A percentile compares a stretch with the other conserved stretches of the same genome.
phyloP scores from a whole-genome alignment of 2,113 vertebrate genomes.

The Pyrgilauda ruficollis region DNA sequence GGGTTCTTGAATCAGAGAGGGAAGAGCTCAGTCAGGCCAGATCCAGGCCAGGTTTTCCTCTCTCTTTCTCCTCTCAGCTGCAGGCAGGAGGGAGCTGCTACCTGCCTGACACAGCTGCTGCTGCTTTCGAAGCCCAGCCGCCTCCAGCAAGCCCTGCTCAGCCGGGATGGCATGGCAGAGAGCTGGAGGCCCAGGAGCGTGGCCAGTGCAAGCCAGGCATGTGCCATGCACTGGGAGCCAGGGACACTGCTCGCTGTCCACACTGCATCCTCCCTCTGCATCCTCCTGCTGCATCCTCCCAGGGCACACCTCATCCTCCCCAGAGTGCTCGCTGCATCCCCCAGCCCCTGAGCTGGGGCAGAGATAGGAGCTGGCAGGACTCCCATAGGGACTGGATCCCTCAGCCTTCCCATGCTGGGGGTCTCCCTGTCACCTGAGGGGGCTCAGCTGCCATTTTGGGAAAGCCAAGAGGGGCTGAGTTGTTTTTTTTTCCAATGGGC shows the following conservation, averaged over 20 bases:
- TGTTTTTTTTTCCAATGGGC: background rate
- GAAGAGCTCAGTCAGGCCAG: background rate
- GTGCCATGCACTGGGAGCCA: background rate
- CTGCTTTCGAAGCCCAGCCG: background rate
- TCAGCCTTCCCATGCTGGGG: background rate
- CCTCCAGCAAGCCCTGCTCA: constrained; percentile 8
- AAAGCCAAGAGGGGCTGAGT: background rate
- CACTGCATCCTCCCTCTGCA: background rate
- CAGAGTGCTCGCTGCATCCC: background rate
- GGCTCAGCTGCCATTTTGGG: background rate
- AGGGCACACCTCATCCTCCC: background rate
- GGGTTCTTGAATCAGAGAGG: background rate
- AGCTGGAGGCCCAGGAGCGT: background rate
- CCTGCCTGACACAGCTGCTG: constrained; percentile 19
- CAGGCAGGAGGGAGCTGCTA: constrained; percentile 26
- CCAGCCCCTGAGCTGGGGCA: background rate
- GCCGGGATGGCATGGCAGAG: background rate
- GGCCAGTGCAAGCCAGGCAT: background rate
- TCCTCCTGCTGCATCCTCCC: background rate
- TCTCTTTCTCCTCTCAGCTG: background rate
- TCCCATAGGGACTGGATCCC: rapidly evolving
- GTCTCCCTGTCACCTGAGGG: background rate
- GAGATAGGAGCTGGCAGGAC: background rate
- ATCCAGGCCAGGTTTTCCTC: constrained; percentile 48
- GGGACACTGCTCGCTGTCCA: background rate